phyloP scores from a whole-genome alignment of 1,140 invertebrate genomes.

The Laupala kohalensis region DNA sequence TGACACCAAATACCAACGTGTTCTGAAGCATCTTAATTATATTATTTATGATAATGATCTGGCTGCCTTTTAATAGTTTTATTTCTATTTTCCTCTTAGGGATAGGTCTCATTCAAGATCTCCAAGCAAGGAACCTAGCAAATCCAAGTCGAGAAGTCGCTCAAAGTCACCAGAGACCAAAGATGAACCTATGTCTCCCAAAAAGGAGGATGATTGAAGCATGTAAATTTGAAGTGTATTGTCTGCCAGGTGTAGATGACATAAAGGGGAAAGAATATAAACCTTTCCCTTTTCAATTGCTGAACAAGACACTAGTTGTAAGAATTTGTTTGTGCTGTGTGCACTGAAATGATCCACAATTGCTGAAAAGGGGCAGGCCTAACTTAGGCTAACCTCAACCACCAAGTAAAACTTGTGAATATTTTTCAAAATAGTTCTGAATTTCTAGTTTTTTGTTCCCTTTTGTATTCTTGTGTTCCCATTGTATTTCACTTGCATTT shows the following conservation, averaged over 20 bases:
- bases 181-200: background rate
- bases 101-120: slow-evolving; percentile 10
- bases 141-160: slow-evolving; percentile 12
- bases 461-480: background rate
- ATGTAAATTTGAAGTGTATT: background rate
- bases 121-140: slow-evolving; percentile 8
- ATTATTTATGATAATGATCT: background rate
- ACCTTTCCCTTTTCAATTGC: background rate
- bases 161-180: slow-evolving; percentile 11
- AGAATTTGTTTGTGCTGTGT: background rate
- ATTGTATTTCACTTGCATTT: background rate
- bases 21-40: background rate
- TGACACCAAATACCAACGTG: background rate
- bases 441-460: background rate
- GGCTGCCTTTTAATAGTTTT: background rate
- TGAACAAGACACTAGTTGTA: background rate
- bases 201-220: slow-evolving; percentile 4
- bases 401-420: background rate
- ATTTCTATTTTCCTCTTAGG: background rate
- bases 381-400: background rate
- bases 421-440: background rate
- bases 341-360: too few species aligned
- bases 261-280: background rate
- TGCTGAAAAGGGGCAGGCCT: background rate
- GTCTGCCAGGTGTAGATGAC: background rate